A percentile compares a stretch with the other conserved stretches of the same genome.
Evolutionary conservation across 2,888 invertebrate species (phyloP).

Genomic region (Pheosia gnoma): DNA sequence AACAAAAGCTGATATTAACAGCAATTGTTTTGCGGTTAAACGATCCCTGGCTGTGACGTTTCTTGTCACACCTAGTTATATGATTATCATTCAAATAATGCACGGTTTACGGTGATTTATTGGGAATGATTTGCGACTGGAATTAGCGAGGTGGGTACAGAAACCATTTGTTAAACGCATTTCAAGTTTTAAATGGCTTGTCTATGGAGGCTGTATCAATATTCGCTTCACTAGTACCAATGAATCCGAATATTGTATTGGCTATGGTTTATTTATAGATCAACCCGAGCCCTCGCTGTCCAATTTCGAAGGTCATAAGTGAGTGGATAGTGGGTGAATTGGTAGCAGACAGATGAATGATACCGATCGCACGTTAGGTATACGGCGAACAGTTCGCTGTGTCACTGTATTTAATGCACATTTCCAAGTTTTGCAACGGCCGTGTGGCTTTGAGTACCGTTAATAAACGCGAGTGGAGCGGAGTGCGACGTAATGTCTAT

Average conservation of each 20-base stretch:
- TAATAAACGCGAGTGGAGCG: slow-evolving; percentile 15
- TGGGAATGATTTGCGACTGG: slow-evolving; percentile 2
- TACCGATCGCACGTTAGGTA: slow-evolving; percentile 19
- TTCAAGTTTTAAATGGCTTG: not conserved
- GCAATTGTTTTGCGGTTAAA: slow-evolving; percentile 38
- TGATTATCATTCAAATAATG: slow-evolving; percentile 19
- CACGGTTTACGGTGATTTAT: slow-evolving; percentile 20
- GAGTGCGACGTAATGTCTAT: slow-evolving; percentile 41
- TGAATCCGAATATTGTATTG: not conserved
- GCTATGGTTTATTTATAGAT: slow-evolving; percentile 3
- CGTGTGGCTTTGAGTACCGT: slow-evolving; percentile 9
- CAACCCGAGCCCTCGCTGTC: not conserved
- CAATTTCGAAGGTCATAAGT: slow-evolving; percentile 14
- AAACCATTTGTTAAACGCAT: not conserved
- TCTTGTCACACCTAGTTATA: slow-evolving; percentile 35
- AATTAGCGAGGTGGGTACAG: not conserved
- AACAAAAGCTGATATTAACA: slow-evolving; percentile 44
- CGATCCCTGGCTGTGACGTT: slow-evolving; percentile 27
- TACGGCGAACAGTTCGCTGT: slow-evolving; percentile 25
- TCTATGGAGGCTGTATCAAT: too few relatives aligned
- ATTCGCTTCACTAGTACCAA: not conserved
- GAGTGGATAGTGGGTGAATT: slow-evolving; percentile 14
- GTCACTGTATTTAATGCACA: slow-evolving; percentile 45
- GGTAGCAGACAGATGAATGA: slow-evolving; percentile 11
- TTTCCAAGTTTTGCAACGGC: slow-evolving; percentile 37